Base-by-base conservation (phyloP, 2,113 vertebrate genomes). In the Leptodactylus fuscus region DNA sequence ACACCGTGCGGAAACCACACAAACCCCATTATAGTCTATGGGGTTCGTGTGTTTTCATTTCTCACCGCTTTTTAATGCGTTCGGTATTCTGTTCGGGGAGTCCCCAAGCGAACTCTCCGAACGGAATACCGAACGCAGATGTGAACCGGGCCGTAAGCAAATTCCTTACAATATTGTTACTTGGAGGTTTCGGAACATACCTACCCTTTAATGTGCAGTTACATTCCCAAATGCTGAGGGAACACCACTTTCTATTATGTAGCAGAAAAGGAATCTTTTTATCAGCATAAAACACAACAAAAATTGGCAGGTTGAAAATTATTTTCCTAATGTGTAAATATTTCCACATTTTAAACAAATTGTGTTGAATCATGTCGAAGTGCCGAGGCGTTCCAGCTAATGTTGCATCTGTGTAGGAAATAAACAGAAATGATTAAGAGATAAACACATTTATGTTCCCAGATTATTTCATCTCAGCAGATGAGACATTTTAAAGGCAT, bases 241-340 rank as follows among this genome's bases (percentile, higher is more conserved):
- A 46, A 41, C 74, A 36, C 36, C 12, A 36, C 18, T 74, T 24
- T 58, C 49, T 75, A 58, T 73, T 9, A 73, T 83, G 60, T n/a
- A 58, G 15, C 46, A 53, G 34, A 29, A 60, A 46, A 46, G 7
- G 8, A 9, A 16, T 73, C 41, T 15, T 58, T 70, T 73, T 36
- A 60, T 32, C 24, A 32, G 36, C 51, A 60, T n/a, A 41, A 75
- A 75, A 53, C 38, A 41, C 22, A 83, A 32, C 24, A 32, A 58
- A 46, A 74, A 46, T 83, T 83, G 70, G 53, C 81, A 51, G 48
- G 41, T 11, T 76, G 41, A 41, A 77, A 49, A 46, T 77, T 29
- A 65, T 48, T 84, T 75, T 44, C 36, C 65, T 67, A 29, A 44
- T 65, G 83, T 69, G 73, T 78, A 85, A 85, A 85, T 85, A 85